Base-by-base conservation (phyloP, 2,888 invertebrate species). In the Andrena chrysosceles region DNA sequence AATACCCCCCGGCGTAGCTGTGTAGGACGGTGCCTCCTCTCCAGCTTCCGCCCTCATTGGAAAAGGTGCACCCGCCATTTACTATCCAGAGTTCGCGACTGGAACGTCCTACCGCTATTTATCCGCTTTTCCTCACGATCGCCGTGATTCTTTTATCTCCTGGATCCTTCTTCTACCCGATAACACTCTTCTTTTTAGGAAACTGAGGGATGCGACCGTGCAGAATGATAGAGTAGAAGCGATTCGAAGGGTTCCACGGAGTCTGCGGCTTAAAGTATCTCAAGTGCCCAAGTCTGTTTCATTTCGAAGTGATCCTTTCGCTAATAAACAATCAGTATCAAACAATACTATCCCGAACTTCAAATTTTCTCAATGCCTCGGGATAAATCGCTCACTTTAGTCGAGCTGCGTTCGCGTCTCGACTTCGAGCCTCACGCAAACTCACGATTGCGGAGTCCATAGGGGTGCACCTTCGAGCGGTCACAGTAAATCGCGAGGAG, bases 121-220 rank as follows among this genome's bases (percentile, higher is more conserved):
- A 89, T 89, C 83, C 81, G 72, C 81, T 77, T 74, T 83, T 68
- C 75, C 69, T 81, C 76, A 79, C 76, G 87, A 87, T 86, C 87
- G 73, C 79, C 68, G 82, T 63, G 83, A 83, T 84, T 86, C 84
- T 85, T 89, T 90, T 90, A 89, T 89, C 88, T 86, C 73, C 60
- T 48, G 63, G 63, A 80, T 77, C 63, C 56, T 54, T 66, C 67
- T 64, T 80, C 64, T 59, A 48, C 64, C 26, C 77, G 66, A 64
- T 68, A 76, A 59, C 81, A n/a, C 63, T 54, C 52, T 66, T 77
- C 66, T 33, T 49, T 54, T 31, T 5, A 26, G 52, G 4, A 13
- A 20, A 13, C 29, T 31, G 56, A 66, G 29, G 0, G 42, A 35
- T 29, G 52, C 20, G 68, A n/a, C n/a, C 23, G 64, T 7, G n/a